Evolutionary conservation across 2,888 invertebrate species (phyloP), one percentile per base, ranked within the genome.

Genomic region (Cybosia mesomella): DNA sequence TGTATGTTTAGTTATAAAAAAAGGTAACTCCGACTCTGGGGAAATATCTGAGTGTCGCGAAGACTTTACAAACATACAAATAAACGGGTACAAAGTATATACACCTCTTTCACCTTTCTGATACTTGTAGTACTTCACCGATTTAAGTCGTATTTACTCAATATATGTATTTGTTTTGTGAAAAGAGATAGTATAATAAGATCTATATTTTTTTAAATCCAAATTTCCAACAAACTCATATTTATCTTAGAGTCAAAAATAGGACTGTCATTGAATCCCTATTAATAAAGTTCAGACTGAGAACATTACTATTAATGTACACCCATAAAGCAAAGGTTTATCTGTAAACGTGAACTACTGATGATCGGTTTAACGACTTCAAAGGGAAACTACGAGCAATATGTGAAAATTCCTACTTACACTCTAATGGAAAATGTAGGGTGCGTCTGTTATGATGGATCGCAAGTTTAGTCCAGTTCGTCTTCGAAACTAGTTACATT

Each of bases 401-500:
- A 49, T 49, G n/a, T 9, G 49, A 54, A 34, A 2, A 18, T 9
- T 18, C 11, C 7, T 32, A 21, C 21, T 13, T 53, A 24, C 13
- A 39, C 24, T 18, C 43, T 39, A 39, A 15, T 39, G 4, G 5
- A 60, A 32, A 32, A 32, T 15, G n/a, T 60, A 21, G 39, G 15
- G n/a, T 2, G 24, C 13, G 28, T 22, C 24, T 55, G 43, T 39
- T 28, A 62, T 62, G 57, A 73, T 74, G 72, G 72, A 80, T 81
- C 70, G 79, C 70, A 58, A 73, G 70, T 69, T 68, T 58, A 64
- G 70, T 70, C 70, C 60, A 70, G 72, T 85, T 86, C 85, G 84
- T 87, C 81, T 83, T 84, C 81, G 81, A 72, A 81, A 82, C 83
- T 83, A 87, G 85, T 90, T 85, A 87, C 81, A 84, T 87, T 88